Percentiles rank a stretch among this genome's conserved stretches.
These are phyloP conservation scores for Epirrhoe alternata DNA, from an alignment of 2,888 invertebrate species.

Conservation along the genomic window DNA sequence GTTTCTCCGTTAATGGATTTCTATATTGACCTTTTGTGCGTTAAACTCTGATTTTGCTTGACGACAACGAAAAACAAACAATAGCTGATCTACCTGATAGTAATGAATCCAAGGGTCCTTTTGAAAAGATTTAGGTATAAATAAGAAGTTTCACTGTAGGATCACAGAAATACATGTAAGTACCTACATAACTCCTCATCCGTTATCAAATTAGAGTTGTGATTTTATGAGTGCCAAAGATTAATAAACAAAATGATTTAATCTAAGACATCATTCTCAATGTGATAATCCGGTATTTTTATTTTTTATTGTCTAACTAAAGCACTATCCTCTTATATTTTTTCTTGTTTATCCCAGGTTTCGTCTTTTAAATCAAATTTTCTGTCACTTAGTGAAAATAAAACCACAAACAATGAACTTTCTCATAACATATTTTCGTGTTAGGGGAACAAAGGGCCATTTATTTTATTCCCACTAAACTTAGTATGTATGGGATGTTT, in stretches of 20 bases:
- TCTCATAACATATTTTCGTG: too few relatives aligned
- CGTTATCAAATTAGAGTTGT: background rate
- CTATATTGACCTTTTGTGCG: constrained; percentile 37
- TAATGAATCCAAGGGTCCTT: background rate
- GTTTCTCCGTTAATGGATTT: constrained; percentile 35
- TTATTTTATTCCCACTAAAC: too few relatives aligned
- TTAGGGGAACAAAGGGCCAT: too few relatives aligned
- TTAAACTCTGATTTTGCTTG: constrained; percentile 28
- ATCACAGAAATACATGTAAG: too few relatives aligned
- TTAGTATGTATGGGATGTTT: too few relatives aligned
- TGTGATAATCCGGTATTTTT: background rate
- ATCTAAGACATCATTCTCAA: background rate
- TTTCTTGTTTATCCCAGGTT: too few relatives aligned
- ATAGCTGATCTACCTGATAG: background rate
- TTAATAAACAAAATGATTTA: background rate
- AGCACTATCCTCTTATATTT: too few relatives aligned
- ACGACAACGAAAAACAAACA: background rate
- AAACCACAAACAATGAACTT: too few relatives aligned
- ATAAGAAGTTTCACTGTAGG: too few relatives aligned
- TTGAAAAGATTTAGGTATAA: background rate
- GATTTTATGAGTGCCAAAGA: background rate
- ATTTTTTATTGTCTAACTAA: background rate
- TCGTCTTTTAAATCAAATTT: too few relatives aligned
- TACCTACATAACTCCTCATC: background rate
- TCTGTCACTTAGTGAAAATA: too few relatives aligned